Conservation (phyloP, 1,140 invertebrate genomes). For the Tribolium castaneum region DNA sequence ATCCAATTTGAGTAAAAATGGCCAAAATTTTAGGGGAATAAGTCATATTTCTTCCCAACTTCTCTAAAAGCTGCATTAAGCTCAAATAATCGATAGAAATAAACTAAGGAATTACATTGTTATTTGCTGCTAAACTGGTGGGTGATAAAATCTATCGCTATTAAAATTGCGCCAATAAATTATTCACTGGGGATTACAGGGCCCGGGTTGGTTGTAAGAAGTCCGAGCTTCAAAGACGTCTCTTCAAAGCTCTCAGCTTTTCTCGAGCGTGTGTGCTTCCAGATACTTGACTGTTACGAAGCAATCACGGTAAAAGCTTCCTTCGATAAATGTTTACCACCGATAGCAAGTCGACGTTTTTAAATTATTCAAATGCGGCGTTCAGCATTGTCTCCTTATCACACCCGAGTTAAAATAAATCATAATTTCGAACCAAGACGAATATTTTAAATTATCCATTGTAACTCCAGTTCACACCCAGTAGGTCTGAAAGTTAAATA, state of each 20-base stretch:
- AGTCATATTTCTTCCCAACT: too few species aligned
- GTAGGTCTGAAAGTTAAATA: constrained; percentile 2
- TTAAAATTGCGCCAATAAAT: too few species aligned
- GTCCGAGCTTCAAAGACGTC: neutral
- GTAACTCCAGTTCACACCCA: constrained; percentile 2
- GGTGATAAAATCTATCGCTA: too few species aligned
- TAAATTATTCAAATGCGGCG: constrained; percentile 32
- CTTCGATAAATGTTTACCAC: constrained; percentile 30
- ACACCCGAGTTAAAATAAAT: constrained; percentile 21
- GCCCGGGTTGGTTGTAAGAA: neutral
- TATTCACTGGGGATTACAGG: neutral
- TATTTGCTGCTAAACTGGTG: too few species aligned
- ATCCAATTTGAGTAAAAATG: too few species aligned
- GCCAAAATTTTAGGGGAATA: too few species aligned
- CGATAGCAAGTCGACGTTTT: constrained; percentile 8
- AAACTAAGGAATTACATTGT: too few species aligned
- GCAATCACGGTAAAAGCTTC: constrained; percentile 34
- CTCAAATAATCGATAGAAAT: too few species aligned
- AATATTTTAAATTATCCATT: constrained; percentile 15
- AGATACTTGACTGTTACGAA: constrained; percentile 20
- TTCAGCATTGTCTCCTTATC: constrained; percentile 31
- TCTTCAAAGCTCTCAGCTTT: neutral
- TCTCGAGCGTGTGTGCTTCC: neutral
- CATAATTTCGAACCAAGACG: constrained; percentile 13
- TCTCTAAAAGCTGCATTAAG: too few species aligned